Conservation (phyloP, 2,888 invertebrate genomes). For the Lasioglossum calceatum region DNA sequence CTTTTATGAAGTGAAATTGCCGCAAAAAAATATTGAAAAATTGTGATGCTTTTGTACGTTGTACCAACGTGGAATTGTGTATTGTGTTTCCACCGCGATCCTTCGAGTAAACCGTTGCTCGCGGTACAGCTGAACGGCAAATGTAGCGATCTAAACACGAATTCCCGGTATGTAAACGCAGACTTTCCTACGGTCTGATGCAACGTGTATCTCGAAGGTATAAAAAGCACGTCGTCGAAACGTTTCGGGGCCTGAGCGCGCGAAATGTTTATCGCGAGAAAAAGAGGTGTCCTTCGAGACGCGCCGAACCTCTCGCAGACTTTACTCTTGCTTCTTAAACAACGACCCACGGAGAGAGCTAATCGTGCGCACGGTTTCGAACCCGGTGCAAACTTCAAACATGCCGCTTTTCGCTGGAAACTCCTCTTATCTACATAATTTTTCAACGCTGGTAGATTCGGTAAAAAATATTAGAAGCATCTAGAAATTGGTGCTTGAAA, state of each 20-base stretch:
- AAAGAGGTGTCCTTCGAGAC: slow-evolving; percentile 15
- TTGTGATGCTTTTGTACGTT: background rate
- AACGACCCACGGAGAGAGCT: background rate
- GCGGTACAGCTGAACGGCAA: slow-evolving; percentile 68
- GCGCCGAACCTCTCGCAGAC: background rate
- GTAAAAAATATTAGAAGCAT: background rate
- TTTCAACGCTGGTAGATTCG: background rate
- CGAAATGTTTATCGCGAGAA: slow-evolving; percentile 21
- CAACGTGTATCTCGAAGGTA: slow-evolving; percentile 39
- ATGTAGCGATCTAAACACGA: slow-evolving; percentile 67
- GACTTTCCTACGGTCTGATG: slow-evolving; percentile 62
- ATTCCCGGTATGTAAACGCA: slow-evolving; percentile 67
- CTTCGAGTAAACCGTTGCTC: slow-evolving; percentile 59
- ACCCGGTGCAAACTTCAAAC: background rate
- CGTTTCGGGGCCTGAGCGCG: slow-evolving; percentile 18
- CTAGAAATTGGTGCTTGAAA: background rate
- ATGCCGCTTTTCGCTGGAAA: background rate
- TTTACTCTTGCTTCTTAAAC: slow-evolving; percentile 9
- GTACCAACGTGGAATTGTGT: background rate
- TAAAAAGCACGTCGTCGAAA: slow-evolving; percentile 38
- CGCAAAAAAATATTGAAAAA: background rate
- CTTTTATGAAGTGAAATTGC: background rate
- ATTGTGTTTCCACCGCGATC: slow-evolving; percentile 24
- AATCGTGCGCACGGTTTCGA: background rate
- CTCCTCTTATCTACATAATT: background rate